Evolutionary conservation across 2,888 invertebrate species (phyloP), one percentile per base, ranked within the genome.

Genomic region (Tenthredo mesomela): DNA sequence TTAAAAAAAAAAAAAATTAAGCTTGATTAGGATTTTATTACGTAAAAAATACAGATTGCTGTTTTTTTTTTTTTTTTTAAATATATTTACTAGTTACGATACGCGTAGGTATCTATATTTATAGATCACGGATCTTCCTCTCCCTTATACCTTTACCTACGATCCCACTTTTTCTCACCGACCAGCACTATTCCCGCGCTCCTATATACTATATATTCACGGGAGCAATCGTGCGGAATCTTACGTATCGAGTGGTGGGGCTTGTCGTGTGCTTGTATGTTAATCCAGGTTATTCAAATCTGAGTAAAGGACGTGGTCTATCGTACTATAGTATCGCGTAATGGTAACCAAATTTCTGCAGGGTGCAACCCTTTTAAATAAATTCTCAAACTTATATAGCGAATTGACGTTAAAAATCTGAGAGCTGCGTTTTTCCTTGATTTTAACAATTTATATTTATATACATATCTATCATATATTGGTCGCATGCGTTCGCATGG

Each of bases 281-380:
- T 80, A 58, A 58, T 80, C 61, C 65, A 40, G 65, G 58, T 80
- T 80, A 80, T 80, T 80, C 61, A 61, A 43, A 80, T 80, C 61
- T 12, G 6, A 43, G 43, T 9, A 80, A 40, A 80, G 40, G 58
- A 61, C 80, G 71, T 43, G 71, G 70, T 70, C 37, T 43, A 50
- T 50, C 54, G 54, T 40, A 50, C n/a, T 75, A 50, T 75, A 50
- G 25, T 50, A 7, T 77, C 50, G 75, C 21, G 10, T 15, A n/a
- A 50, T 25, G 29, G 75, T 61, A 61, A 61, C 50, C 50, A 18
- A n/a, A 33, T 29, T 29, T 29, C 61, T 25, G 25, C 21, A 21
- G n/a, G 12, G 37, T 70, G 18, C 70, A 37, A 70, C 70, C 37
- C 70, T 70, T 70, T 70, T 0, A 1, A 18, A 70, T 12, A 70